Evolutionary conservation across 2,888 invertebrate genomes (phyloP).

Genomic region (Aporophyla lueneburgensis): DNA sequence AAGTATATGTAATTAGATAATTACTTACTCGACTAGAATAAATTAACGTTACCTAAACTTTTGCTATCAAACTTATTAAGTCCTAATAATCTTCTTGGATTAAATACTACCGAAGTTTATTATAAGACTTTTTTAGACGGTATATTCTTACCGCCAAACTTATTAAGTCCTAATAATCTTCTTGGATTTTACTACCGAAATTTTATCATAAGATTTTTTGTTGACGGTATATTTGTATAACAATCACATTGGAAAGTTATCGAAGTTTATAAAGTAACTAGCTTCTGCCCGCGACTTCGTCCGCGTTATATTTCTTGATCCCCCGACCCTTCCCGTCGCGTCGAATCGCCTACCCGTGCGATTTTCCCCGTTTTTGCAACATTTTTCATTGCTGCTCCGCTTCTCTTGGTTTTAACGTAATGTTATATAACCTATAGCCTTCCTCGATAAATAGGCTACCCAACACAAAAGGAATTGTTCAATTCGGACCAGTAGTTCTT

Average conservation of each 20-base stretch:
- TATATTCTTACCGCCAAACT: slow-evolving; percentile 9
- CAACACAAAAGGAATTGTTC: no score
- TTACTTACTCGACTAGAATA: background rate
- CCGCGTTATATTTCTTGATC: no score
- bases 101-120: background rate
- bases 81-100: background rate
- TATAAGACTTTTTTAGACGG: background rate
- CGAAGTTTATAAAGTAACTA: background rate
- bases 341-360: no score
- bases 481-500: no score
- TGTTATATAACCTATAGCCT: no score
- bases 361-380: no score
- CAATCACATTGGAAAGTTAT: background rate
- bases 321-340: no score
- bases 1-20: background rate
- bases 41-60: background rate
- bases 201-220: slow-evolving; percentile 2
- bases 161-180: background rate
- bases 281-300: no score
- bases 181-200: background rate
- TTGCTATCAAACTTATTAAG: background rate
- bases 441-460: no score
- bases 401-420: no score
- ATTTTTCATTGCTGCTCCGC: no score
- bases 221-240: background rate